A percentile compares a stretch with the other conserved stretches of the same genome.
Evolutionary conservation across 2,888 invertebrate species (phyloP).

Genomic region (Tetramorium bicarinatum): DNA sequence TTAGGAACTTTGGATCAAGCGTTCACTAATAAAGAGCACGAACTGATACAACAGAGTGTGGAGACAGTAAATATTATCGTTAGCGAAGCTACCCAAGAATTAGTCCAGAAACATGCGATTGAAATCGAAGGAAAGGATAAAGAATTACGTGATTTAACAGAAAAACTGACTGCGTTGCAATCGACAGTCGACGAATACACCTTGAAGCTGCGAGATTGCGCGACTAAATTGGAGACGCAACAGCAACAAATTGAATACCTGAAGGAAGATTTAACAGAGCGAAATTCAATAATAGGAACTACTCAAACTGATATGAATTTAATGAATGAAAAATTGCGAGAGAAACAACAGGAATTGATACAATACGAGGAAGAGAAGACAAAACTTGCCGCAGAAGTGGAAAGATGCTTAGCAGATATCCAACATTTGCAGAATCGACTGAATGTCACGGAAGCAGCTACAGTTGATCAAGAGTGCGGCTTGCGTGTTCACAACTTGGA

Average conservation of each 20-base stretch:
- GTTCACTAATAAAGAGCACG: constrained; percentile 63
- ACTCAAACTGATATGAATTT: constrained; percentile 32
- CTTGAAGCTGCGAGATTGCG: constrained; percentile 54
- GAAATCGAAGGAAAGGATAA: constrained; percentile 69
- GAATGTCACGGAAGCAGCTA: constrained; percentile 9
- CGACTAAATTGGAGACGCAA: constrained; percentile 59
- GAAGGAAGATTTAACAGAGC: constrained; percentile 58
- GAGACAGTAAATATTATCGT: constrained; percentile 64
- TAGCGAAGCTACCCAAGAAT: constrained; percentile 70
- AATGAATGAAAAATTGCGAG: constrained; percentile 43
- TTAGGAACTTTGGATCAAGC: constrained; percentile 69
- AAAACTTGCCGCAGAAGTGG: not conserved
- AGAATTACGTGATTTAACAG: constrained; percentile 62
- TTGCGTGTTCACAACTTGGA: constrained; percentile 50
- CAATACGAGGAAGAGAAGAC: constrained; percentile 32
- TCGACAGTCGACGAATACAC: constrained; percentile 49
- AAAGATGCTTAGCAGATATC: constrained; percentile 29
- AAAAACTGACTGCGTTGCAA: constrained; percentile 61
- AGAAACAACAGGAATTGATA: constrained; percentile 38
- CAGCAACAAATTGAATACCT: constrained; percentile 62
- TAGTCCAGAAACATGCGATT: constrained; percentile 66
- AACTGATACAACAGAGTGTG: constrained; percentile 63
- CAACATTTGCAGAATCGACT: constrained; percentile 52
- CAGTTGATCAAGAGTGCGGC: constrained; percentile 13
- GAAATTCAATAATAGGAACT: constrained; percentile 50